Base-by-base conservation (phyloP, 2,888 invertebrate species). In the Amphipoea lucens region DNA sequence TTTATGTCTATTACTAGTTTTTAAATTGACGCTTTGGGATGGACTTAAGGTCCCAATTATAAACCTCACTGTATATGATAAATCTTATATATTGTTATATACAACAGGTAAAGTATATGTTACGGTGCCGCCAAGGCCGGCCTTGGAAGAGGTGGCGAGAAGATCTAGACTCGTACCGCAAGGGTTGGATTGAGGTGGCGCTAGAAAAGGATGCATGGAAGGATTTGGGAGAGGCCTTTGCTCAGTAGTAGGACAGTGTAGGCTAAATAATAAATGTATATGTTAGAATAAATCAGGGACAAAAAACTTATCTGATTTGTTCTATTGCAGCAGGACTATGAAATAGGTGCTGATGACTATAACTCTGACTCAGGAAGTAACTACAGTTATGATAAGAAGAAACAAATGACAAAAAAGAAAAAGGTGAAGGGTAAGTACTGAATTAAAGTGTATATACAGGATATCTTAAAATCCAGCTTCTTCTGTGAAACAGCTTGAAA, bases 301-400 rank as follows among this genome's bases (percentile, higher is more conserved):
- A 29, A 51, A 17, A 77, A 65, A 29, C 6, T 66, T n/a, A 54
- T 65, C 23, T 36, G 57, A 79, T 65, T 12, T 42, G 75, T 79
- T 77, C 5, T 71, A 74, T 81, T 85, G 54, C 7, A 88, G 70
- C 85, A 91, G 77, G 84, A 87, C 69, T 88, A 85, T 87, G 91
- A 91, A 74, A 74, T 86, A 51, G 88, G 88, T 69, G 73, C 78
- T 42, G 79, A 84, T 68, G 72, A 88, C 65, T 87, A 86, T 78
- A 71, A 69, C 17, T 76, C 82, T 29, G 83, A 75, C 4, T 78
- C 83, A 54, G 87, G 89, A 76, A 82, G 80, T 82, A 86, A 88
- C 73, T 88, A 87, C 81, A 90, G 88, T 63, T 89, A 85, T 48
- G 14, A n/a, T 7, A 57, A 83, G 23, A 81, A 79, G 7, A 81